Base-by-base conservation (phyloP, 1,140 invertebrate genomes). In the Idris sp. region DNA sequence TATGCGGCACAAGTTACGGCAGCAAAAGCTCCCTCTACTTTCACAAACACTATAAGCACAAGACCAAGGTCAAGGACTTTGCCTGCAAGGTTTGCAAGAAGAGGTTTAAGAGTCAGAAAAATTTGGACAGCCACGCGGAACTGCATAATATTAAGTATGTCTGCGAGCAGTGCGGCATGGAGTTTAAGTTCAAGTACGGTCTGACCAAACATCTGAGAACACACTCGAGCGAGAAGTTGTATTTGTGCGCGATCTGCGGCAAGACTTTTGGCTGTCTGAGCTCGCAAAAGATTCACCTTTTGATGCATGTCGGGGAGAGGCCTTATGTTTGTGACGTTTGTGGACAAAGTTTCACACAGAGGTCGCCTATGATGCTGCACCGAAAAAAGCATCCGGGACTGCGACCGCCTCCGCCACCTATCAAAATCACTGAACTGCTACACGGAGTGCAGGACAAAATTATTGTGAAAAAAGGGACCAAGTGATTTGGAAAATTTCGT, bases 151-250 rank as follows among this genome's bases (percentile, higher is more conserved):
- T 88, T 10, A 81, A 64, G 8, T 89, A 89, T 25, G 83, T 88
- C 0, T 92, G 91, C 49, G 87, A 89, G 10, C 82, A 89, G 25
- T 89, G 90, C 82, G 90, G 85, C 5, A 90, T 90, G 87, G 89
- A 89, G 8, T 91, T 76, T 18, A 72, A 72, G 9, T 67, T 68
- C n/a, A 76, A 76, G 15, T 72, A 76, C n/a, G 61, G 59, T 0
- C 11, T 76, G 13, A 68, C 74, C 0, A 76, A 76, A 19, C 62
- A 92, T 59, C 85, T 89, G 75, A 85, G 89, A 15, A 90, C 89
- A 1, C 93, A 94, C 69, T 91, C 91, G 0, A 89, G 89, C 51
- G 91, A 92, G 72, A 91, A 92, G 69, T 91, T 92, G 0, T 93
- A 91, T 78, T 74, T 90, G 1, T 92, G 91, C 76, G 82, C 87